These are phyloP conservation scores for Lissonota sp. DNA, from an alignment of 2,888 invertebrate genomes.

Conservation along the genomic window DNA sequence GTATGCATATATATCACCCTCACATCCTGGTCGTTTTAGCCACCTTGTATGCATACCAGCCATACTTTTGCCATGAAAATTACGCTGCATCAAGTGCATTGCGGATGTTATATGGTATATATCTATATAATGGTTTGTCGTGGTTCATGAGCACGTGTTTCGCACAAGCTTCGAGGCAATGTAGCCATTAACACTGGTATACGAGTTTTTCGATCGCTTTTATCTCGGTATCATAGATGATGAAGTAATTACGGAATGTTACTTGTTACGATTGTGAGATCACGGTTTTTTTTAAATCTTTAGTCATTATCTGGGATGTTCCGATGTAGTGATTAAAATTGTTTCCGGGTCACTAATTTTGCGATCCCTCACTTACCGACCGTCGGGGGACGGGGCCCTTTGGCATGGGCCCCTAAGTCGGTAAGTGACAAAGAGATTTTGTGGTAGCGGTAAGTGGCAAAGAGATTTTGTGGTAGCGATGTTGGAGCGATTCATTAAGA, in stretches of 20 bases:
- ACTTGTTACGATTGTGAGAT: too few species aligned
- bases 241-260: neutral
- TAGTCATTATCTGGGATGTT: too few species aligned
- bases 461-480: too few species aligned
- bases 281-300: too few species aligned
- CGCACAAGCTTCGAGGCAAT: constrained; percentile 17
- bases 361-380: too few species aligned
- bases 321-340: too few species aligned
- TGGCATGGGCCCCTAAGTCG: too few species aligned
- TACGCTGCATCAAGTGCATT: constrained; percentile 24
- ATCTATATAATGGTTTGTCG: constrained; percentile 11
- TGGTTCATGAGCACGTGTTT: constrained; percentile 38
- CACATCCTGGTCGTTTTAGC: constrained; percentile 24
- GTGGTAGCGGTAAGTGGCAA: too few species aligned
- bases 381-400: too few species aligned
- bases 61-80: constrained; percentile 51
- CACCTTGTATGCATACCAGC: neutral
- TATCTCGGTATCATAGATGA: constrained; percentile 25
- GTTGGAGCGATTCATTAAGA: too few species aligned
- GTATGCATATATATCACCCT: constrained; percentile 10
- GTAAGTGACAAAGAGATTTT: too few species aligned
- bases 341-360: too few species aligned
- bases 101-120: neutral
- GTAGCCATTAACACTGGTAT: constrained; percentile 37
- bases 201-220: constrained; percentile 18